A percentile compares a stretch with the other conserved stretches of the same genome.
Conservation (phyloP, 92 coral and sea anemone species). For the Bergia sp. region DNA sequence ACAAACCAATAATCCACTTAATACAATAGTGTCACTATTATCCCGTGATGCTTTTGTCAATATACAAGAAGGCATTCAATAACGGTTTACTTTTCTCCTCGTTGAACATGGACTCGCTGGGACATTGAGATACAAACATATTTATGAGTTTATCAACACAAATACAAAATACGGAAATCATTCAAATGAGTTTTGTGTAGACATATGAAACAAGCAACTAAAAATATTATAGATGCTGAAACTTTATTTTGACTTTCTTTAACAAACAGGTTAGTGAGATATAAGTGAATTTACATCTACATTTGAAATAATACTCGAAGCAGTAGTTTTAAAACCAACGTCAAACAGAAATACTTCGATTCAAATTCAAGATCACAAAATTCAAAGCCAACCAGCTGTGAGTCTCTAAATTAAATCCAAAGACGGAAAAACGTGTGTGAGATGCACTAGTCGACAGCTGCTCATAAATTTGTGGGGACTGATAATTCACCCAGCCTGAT, state of each 20-base stretch:
- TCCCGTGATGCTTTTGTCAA: conserved; percentile 47
- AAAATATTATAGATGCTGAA: background rate
- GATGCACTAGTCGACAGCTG: background rate
- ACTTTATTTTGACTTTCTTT: background rate
- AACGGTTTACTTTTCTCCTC: conserved; percentile 39
- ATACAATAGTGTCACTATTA: conserved; percentile 39
- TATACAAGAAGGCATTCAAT: conserved; percentile 35
- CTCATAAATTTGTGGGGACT: background rate
- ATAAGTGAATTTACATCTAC: conserved; percentile 35
- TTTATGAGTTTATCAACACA: conserved; percentile 44
- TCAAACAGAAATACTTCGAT: background rate
- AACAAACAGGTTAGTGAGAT: background rate
- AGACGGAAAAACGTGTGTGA: background rate
- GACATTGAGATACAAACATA: conserved; percentile 40
- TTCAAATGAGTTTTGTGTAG: conserved; percentile 4
- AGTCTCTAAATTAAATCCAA: too few relatives aligned
- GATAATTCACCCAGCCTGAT: too few relatives aligned
- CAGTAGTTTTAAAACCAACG: background rate
- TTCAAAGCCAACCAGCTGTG: too few relatives aligned
- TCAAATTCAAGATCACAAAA: background rate
- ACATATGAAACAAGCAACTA: background rate
- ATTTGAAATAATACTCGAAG: conserved; percentile 53
- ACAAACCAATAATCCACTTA: conserved; percentile 49
- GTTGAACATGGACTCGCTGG: conserved; percentile 36
- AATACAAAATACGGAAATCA: conserved; percentile 35